Evolutionary conservation across 2,113 vertebrate species (phyloP), one percentile per base, ranked within the genome.

Genomic region (Caretta caretta): DNA sequence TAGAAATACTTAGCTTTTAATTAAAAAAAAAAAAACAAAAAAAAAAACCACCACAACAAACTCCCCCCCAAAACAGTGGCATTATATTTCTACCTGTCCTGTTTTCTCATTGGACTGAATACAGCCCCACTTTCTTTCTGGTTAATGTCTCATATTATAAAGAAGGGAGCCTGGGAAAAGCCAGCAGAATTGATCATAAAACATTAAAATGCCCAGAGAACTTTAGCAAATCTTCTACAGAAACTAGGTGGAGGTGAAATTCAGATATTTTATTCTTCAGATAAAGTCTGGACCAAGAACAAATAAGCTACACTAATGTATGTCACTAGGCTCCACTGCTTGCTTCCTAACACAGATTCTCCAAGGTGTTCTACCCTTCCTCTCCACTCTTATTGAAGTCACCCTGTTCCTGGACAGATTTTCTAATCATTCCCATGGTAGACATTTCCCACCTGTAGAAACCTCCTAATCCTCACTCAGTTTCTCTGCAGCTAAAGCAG

Each of bases 401-500:
- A 10, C 4, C 42, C 9, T 4, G 19, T 90, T 24, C 54, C 48
- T 51, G 65, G 16, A 7, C 69, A 86, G 2, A 0, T 94, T 94
- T 94, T 78, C 80, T 86, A 59, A 93, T 42, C n/a, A 19, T 10
- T 86, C 51, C 72, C 25, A 10, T 0, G 0, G 50, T 86, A 87
- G 10, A 29, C 3, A 0, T 78, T 62, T 49, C 56, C 89, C 56
- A 91, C 38, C 50, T 80, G 22, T 38, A 94, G 83, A 90, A 12
- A 82, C 76, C 51, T 80, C 3, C 35, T n/a, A 76, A 93, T 42
- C 78, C 62, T 80, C 35, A 14, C 24, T 38, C 80, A 51, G 27
- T 92, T 62, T 86, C 78, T 59, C 81, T 80, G 84, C 96, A 94
- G 59, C 86, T 48, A 78, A 38, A 83, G 92, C 53, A 35, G 81